Conservation (phyloP, 2,797 vertebrate genomes). For the Microctenopoma steveboyesi region DNA sequence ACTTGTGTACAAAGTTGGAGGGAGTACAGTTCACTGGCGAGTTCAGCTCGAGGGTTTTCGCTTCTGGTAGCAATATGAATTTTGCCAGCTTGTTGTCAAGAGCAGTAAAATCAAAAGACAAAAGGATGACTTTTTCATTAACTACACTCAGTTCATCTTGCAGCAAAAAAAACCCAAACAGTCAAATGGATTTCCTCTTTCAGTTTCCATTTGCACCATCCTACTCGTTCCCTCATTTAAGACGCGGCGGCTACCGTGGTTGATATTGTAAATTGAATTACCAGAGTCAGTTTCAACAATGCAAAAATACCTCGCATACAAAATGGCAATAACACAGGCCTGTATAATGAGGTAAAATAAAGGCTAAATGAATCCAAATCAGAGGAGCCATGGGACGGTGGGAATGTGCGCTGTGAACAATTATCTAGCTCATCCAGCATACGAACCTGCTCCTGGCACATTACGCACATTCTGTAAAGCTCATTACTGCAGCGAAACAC, state of each 20-base stretch:
- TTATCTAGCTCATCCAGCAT: slow-evolving; percentile 76
- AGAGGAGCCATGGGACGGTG: slow-evolving; percentile 71
- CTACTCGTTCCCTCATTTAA: slow-evolving; percentile 39
- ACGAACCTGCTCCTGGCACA: slow-evolving; percentile 68
- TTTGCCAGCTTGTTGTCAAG: slow-evolving; percentile 32
- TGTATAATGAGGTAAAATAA: slow-evolving; percentile 80
- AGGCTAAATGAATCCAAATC: slow-evolving; percentile 81
- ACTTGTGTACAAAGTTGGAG: slow-evolving; percentile 58
- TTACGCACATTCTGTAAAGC: slow-evolving; percentile 75
- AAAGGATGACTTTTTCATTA: slow-evolving; percentile 21
- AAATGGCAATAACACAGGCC: slow-evolving; percentile 71
- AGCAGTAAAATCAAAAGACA: slow-evolving; percentile 47
- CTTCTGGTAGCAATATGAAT: slow-evolving; percentile 46
- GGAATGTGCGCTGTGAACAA: slow-evolving; percentile 74
- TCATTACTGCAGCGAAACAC: slow-evolving; percentile 73
- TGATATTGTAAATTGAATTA: slow-evolving; percentile 76
- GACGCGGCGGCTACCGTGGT: slow-evolving; percentile 9
- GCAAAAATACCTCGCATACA: slow-evolving; percentile 68
- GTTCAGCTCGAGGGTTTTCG: slow-evolving; percentile 30
- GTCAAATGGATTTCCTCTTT: slow-evolving; percentile 43
- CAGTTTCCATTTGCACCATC: slow-evolving; percentile 39
- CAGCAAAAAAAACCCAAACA: neutral
- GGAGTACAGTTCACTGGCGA: slow-evolving; percentile 31
- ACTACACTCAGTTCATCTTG: slow-evolving; percentile 26
- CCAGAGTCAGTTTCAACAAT: slow-evolving; percentile 72